Percentiles rank a stretch among this genome's conserved stretches.
These are phyloP conservation scores for Agrotis segetum DNA, from an alignment of 2,888 invertebrate genomes.

Conservation along the genomic window DNA sequence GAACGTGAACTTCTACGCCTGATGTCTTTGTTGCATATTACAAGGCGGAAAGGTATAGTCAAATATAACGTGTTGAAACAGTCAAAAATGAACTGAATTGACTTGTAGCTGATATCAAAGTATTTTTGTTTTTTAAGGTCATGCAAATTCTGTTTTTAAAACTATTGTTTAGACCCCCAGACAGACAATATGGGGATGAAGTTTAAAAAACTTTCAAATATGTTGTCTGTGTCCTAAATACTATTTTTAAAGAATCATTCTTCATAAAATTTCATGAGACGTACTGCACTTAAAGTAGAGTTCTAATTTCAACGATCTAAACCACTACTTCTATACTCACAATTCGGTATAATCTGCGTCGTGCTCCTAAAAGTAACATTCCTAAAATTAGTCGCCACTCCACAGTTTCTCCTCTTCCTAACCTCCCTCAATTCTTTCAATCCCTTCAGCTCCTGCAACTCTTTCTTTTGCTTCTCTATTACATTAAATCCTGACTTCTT, in stretches of 20 bases:
- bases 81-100: too few species aligned
- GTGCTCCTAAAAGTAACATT: conserved; percentile 76
- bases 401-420: conserved; percentile 48
- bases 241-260: not conserved
- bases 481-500: conserved; percentile 48
- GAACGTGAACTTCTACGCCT: not conserved
- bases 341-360: conserved; percentile 75
- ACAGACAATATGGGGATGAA: too few species aligned
- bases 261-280: too few species aligned
- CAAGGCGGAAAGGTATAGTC: not conserved
- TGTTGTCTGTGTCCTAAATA: not conserved
- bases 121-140: too few species aligned
- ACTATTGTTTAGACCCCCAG: too few species aligned
- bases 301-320: not conserved
- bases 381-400: conserved; percentile 66
- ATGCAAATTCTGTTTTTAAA: too few species aligned
- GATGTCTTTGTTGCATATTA: not conserved
- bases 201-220: not conserved
- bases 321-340: conserved; percentile 56
- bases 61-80: not conserved
- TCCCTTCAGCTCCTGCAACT: conserved; percentile 32
- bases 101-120: too few species aligned
- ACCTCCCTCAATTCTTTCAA: conserved; percentile 40
- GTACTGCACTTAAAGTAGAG: not conserved
- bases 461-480: conserved; percentile 47